These are phyloP conservation scores for Drosophila trapezifrons DNA, from an alignment of 1,140 invertebrate species.

Conservation along the genomic window DNA sequence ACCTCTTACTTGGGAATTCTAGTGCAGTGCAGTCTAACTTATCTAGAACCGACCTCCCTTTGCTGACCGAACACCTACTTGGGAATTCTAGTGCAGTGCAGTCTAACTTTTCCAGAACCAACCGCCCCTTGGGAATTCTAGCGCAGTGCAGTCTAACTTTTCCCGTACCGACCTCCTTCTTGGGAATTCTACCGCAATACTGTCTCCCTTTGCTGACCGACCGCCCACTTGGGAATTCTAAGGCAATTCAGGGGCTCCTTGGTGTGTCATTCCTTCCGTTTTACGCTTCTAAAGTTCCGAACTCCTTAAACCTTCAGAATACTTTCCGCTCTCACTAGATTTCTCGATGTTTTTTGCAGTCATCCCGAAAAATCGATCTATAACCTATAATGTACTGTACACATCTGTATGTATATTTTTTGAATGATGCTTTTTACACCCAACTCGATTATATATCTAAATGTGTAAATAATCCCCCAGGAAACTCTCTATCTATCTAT, in stretches of 20 bases:
- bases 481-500: constrained; percentile 9
- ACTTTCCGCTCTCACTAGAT: background rate
- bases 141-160: too few species aligned
- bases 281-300: background rate
- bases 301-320: background rate
- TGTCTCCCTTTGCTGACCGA: too few species aligned
- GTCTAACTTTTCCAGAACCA: too few species aligned
- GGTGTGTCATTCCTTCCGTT: background rate
- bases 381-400: constrained; percentile 37
- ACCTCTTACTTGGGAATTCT: too few species aligned
- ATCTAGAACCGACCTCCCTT: too few species aligned
- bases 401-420: constrained; percentile 76
- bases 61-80: background rate
- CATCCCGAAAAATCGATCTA: constrained; percentile 15
- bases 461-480: constrained; percentile 67
- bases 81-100: background rate
- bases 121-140: too few species aligned
- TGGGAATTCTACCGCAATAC: too few species aligned
- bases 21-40: too few species aligned
- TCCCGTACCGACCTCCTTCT: too few species aligned
- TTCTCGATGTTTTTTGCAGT: constrained; percentile 10
- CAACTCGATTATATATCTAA: constrained; percentile 58
- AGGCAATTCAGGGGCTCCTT: too few species aligned
- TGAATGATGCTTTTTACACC: constrained; percentile 64
- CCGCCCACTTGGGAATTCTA: background rate